A percentile compares a stretch with the other conserved stretches of the same genome.
Evolutionary conservation across 2,797 vertebrate species (phyloP).

Genomic region (Falco cherrug): DNA sequence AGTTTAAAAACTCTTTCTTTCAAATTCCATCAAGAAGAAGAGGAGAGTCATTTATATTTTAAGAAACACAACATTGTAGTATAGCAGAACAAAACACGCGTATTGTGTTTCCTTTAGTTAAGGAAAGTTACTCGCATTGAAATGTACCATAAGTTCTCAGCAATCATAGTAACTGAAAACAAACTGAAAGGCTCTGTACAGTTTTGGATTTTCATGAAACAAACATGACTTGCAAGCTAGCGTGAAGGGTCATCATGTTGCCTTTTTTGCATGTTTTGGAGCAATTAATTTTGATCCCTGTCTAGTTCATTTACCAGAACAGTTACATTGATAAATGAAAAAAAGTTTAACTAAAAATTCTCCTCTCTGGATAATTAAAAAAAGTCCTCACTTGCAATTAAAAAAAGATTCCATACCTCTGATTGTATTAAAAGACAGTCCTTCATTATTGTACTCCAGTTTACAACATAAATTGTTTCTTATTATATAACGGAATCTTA

Average conservation of each 20-base stretch:
- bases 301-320: not conserved
- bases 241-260: not conserved
- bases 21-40: not conserved
- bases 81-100: not conserved
- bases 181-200: not conserved
- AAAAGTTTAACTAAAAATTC: not conserved
- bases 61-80: not conserved
- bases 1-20: not conserved
- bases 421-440: not conserved
- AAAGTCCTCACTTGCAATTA: not conserved
- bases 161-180: not conserved
- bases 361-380: not conserved
- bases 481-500: not conserved
- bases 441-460: not conserved
- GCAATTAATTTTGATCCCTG: not conserved
- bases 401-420: not conserved
- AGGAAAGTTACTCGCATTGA: not conserved
- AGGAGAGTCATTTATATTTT: not conserved
- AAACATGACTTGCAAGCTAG: not conserved
- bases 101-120: not conserved
- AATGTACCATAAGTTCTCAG: not conserved
- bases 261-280: not conserved
- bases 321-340: not conserved
- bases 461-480: not conserved
- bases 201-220: not conserved